Evolutionary conservation across 1,140 invertebrate species (phyloP).

Genomic region (Cotesia vestalis): DNA sequence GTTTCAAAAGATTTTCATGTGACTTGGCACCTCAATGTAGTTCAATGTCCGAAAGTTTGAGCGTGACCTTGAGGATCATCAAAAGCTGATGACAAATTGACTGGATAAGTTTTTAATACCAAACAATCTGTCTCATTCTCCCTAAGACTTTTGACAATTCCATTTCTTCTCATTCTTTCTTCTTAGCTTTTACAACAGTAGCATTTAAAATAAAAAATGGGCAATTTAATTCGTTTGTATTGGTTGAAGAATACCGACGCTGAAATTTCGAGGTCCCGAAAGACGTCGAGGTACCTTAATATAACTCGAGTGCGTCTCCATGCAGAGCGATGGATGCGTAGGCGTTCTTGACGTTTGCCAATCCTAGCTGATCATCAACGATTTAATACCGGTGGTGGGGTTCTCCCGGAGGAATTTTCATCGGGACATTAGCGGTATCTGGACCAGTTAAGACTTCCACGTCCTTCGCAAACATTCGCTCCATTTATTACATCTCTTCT

Average conservation of each 20-base stretch:
- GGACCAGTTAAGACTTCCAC: background rate
- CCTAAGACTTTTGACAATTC: too few relatives aligned
- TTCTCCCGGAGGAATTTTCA: conserved; percentile 53
- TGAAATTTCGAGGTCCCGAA: conserved; percentile 37
- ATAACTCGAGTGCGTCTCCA: conserved; percentile 47
- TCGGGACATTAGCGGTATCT: conserved; percentile 41
- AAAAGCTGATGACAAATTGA: background rate
- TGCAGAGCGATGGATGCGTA: conserved; percentile 38
- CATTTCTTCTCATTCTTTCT: too few relatives aligned
- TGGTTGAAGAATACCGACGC: background rate
- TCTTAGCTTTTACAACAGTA: background rate
- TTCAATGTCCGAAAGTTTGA: conserved; percentile 17
- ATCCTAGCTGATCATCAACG: conserved; percentile 48
- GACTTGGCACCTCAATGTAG: conserved; percentile 21
- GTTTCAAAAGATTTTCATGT: conserved; percentile 5
- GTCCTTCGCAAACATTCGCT: conserved; percentile 41
- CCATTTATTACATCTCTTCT: background rate
- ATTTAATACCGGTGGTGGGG: conserved; percentile 16
- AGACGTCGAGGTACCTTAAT: conserved; percentile 47
- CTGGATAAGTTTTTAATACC: too few relatives aligned
- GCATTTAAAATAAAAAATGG: too few relatives aligned
- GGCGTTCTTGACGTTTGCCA: conserved; percentile 46
- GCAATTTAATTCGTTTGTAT: too few relatives aligned
- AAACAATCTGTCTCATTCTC: too few relatives aligned
- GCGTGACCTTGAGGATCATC: conserved; percentile 9